A percentile compares a stretch with the other conserved stretches of the same genome.
Evolutionary conservation across 2,888 invertebrate genomes (phyloP).

Genomic region (Hirtodrosophila trivittata): DNA sequence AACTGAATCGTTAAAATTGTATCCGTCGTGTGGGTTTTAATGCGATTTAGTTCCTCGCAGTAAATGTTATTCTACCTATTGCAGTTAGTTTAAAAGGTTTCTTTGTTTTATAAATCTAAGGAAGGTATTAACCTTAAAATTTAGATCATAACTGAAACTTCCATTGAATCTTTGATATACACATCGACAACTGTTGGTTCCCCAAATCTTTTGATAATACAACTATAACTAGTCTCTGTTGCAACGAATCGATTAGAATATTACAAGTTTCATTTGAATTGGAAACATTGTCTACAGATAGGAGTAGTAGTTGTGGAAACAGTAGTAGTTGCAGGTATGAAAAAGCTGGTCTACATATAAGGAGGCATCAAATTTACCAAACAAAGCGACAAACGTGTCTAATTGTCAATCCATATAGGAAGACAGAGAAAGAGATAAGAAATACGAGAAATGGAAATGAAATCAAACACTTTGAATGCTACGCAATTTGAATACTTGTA

Average conservation of each 20-base stretch:
- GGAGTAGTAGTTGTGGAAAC: neutral
- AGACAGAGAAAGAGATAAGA: constrained; percentile 14
- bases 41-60: no score
- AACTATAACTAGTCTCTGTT: no score
- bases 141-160: no score
- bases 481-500: constrained; percentile 55
- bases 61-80: neutral
- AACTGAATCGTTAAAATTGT: neutral
- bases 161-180: no score
- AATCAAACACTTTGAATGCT: constrained; percentile 37
- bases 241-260: no score
- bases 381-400: constrained; percentile 58
- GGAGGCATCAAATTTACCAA: constrained; percentile 32
- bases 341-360: constrained; percentile 18
- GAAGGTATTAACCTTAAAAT: no score
- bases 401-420: constrained; percentile 47
- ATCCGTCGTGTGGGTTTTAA: neutral
- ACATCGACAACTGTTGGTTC: no score
- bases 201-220: no score
- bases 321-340: constrained; percentile 6
- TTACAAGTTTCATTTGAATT: no score
- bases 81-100: no score
- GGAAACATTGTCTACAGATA: no score
- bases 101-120: no score
- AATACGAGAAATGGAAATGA: constrained; percentile 47